Conservation (phyloP, 2,888 invertebrate genomes). For the Dolichopus griseipennis region DNA sequence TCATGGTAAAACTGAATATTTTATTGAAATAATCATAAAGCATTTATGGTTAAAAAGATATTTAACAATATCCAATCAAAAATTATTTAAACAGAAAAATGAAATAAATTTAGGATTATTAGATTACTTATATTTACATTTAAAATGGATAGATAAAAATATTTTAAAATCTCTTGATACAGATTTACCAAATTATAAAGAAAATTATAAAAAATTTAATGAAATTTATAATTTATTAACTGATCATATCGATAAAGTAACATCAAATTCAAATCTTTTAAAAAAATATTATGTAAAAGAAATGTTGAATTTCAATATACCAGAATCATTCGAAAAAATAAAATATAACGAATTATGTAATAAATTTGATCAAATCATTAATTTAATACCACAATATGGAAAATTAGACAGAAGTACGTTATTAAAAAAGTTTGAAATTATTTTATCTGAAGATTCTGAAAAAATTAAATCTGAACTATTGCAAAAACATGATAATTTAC, state of each 20-base stretch:
- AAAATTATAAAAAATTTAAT: slow-evolving; percentile 23
- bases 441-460: slow-evolving; percentile 11
- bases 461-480: not conserved
- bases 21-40: slow-evolving; percentile 28
- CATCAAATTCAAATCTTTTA: slow-evolving; percentile 20
- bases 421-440: slow-evolving; percentile 25
- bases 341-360: slow-evolving; percentile 27
- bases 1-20: slow-evolving; percentile 28
- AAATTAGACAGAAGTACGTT: slow-evolving; percentile 27
- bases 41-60: slow-evolving; percentile 38
- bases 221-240: slow-evolving; percentile 27
- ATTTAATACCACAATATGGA: slow-evolving; percentile 31
- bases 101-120: slow-evolving; percentile 25
- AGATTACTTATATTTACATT: slow-evolving; percentile 58
- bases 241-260: slow-evolving; percentile 21
- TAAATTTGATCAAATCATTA: slow-evolving; percentile 26
- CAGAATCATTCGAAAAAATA: slow-evolving; percentile 21
- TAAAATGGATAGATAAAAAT: slow-evolving; percentile 65
- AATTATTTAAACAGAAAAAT: slow-evolving; percentile 33
- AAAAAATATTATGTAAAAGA: slow-evolving; percentile 22
- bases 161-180: slow-evolving; percentile 38
- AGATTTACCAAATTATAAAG: slow-evolving; percentile 21
- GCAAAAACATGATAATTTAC: not conserved
- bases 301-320: slow-evolving; percentile 21
- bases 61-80: slow-evolving; percentile 28